A percentile compares a stretch with the other conserved stretches of the same genome.
Evolutionary conservation across 2,888 invertebrate genomes (phyloP).

Genomic region (Morpho achilles): DNA sequence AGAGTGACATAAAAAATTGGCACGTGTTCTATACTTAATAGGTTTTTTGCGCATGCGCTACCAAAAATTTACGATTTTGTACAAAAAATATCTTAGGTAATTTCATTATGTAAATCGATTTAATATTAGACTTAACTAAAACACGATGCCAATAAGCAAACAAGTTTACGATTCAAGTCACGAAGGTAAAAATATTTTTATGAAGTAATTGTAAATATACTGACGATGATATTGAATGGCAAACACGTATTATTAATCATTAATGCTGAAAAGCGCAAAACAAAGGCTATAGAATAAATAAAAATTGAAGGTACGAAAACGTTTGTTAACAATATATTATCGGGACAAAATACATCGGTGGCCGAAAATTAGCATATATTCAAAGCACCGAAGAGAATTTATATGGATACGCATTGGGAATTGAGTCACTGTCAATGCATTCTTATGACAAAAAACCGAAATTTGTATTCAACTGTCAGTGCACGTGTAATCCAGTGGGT

Average conservation of each 20-base stretch:
- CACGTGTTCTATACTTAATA: slow-evolving; percentile 27
- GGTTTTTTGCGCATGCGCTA: slow-evolving; percentile 21
- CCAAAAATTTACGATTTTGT: slow-evolving; percentile 20
- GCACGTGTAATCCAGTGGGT: slow-evolving; percentile 68
- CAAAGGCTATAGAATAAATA: slow-evolving; percentile 1
- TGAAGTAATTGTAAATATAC: slow-evolving; percentile 12
- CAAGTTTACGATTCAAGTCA: slow-evolving; percentile 9
- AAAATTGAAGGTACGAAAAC: slow-evolving; percentile 7
- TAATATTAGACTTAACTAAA: slow-evolving; percentile 1
- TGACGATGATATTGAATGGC: slow-evolving; percentile 3
- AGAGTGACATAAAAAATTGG: slow-evolving; percentile 20
- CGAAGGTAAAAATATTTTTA: slow-evolving; percentile 4
- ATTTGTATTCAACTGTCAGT: slow-evolving; percentile 66
- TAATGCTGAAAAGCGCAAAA: slow-evolving; percentile 2
- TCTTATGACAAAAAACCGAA: slow-evolving; percentile 39
- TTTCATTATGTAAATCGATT: slow-evolving; percentile 5
- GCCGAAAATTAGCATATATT: slow-evolving; percentile 31
- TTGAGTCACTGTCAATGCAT: slow-evolving; percentile 62
- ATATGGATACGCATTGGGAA: slow-evolving; percentile 54
- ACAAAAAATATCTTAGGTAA: slow-evolving; percentile 16
- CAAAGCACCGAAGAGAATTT: slow-evolving; percentile 43
- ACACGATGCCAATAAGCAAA: slow-evolving; percentile 6
- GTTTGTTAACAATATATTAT: slow-evolving; percentile 9
- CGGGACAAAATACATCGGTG: slow-evolving; percentile 22
- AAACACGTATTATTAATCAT: slow-evolving; percentile 11